Evolutionary conservation across 2,113 vertebrate genomes (phyloP), one percentile per base, ranked within the genome.

Genomic region (Xenotilapia longispinis): DNA sequence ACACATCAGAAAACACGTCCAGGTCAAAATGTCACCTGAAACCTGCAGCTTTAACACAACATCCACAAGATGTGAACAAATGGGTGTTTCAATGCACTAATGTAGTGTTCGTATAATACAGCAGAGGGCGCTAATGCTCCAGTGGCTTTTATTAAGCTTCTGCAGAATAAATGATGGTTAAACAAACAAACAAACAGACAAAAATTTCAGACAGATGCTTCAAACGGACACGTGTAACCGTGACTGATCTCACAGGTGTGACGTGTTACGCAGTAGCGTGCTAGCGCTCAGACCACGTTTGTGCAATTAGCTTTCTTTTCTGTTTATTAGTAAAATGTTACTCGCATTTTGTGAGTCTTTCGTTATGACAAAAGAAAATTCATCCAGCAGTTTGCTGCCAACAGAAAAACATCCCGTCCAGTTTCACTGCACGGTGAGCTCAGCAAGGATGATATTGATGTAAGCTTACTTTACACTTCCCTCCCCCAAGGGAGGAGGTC

Each of bases 241-340:
- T 26, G 38, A 42, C 21, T 4, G n/a, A 65, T 5, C 60, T 38
- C 19, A 0, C 60, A 21, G 33, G 33, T 65, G 19, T 65, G 13
- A 38, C 3, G 6, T n/a, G 33, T 65, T 38, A 65, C 60, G 60
- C 19, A 65, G n/a, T 70, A 70, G 36, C 11, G 1, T 23, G 38
- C 38, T 42, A 23, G 65, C 38, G 1, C n/a, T 42, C 19, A 38
- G 33, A 65, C 60, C 10, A 7, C 10, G 1, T 38, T 19, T 65
- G 5, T 65, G 60, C 0, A 36, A 0, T 65, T 65, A 36, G 6
- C 31, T 65, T 65, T 65, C 2, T 36, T 0, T 7, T n/a, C 9
- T 36, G 4, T 68, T 21, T 8, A 0, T 40, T 68, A 38, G 11
- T 40, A 3, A 68, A 40, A 68, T 21, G 19, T 40, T 68, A 68